phyloP scores from a whole-genome alignment of 1,140 invertebrate genomes.

The Pissodes strobi region DNA sequence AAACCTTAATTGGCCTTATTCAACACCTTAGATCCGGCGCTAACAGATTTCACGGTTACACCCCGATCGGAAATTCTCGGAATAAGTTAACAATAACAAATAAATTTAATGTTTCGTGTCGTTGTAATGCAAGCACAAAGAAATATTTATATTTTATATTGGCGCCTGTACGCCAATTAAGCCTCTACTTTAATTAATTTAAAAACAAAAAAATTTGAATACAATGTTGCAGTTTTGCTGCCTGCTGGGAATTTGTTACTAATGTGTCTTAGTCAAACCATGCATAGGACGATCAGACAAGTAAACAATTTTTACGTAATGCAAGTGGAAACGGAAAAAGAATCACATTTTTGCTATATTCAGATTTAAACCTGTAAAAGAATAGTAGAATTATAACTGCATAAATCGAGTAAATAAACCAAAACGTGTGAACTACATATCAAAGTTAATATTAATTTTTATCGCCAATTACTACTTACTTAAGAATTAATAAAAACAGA shows the following conservation, averaged over 20 bases:
- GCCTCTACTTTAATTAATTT: background rate
- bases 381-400: no score
- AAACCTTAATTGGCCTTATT: constrained; percentile 28
- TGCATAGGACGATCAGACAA: no score
- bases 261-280: no score
- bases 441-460: no score
- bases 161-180: constrained; percentile 16
- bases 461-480: no score
- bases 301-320: no score
- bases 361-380: no score
- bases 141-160: constrained; percentile 25
- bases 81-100: constrained; percentile 28
- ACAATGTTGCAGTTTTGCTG: background rate
- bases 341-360: no score
- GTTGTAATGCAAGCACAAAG: constrained; percentile 10
- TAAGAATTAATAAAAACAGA: no score
- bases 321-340: no score
- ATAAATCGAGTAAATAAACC: no score
- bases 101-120: constrained; percentile 21
- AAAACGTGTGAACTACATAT: no score
- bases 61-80: constrained; percentile 17
- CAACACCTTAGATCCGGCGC: constrained; percentile 31
- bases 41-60: constrained; percentile 23
- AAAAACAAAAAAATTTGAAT: constrained; percentile 16
- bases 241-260: background rate